Evolutionary conservation across 2,888 invertebrate species (phyloP).

Genomic region (Oligia latruncula): DNA sequence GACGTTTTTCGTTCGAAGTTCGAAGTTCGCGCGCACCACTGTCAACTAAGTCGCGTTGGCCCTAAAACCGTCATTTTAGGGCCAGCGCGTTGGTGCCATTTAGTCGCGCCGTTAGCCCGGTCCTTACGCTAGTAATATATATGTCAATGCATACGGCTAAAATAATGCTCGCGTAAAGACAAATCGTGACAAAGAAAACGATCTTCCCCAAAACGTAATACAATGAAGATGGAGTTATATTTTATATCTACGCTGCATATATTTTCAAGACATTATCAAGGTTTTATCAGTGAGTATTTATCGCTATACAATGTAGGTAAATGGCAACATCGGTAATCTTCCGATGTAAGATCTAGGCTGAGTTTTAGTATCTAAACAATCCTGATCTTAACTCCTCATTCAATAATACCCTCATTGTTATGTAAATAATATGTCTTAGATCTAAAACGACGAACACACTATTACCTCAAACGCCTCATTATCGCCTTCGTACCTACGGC

Average conservation of each 20-base stretch:
- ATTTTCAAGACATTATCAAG: constrained; percentile 30
- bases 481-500: constrained; percentile 81
- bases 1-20: too few relatives aligned
- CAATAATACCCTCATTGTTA: background rate
- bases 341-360: constrained; percentile 16
- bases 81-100: too few relatives aligned
- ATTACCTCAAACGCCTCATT: constrained; percentile 79
- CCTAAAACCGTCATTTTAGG: too few relatives aligned
- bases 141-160: constrained; percentile 40
- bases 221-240: constrained; percentile 23
- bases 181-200: constrained; percentile 40
- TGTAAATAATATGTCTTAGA: constrained; percentile 10
- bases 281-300: constrained; percentile 32
- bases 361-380: constrained; percentile 28
- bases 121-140: too few relatives aligned
- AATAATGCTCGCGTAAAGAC: constrained; percentile 28
- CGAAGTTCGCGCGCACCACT: too few relatives aligned
- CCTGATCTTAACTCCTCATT: background rate
- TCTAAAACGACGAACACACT: constrained; percentile 24
- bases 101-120: too few relatives aligned
- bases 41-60: too few relatives aligned
- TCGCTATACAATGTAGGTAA: background rate
- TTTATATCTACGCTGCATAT: constrained; percentile 14
- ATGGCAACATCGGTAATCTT: constrained; percentile 34
- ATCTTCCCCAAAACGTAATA: constrained; percentile 36